phyloP scores from a whole-genome alignment of 1,140 invertebrate genomes.

The Copidosoma floridanum region DNA sequence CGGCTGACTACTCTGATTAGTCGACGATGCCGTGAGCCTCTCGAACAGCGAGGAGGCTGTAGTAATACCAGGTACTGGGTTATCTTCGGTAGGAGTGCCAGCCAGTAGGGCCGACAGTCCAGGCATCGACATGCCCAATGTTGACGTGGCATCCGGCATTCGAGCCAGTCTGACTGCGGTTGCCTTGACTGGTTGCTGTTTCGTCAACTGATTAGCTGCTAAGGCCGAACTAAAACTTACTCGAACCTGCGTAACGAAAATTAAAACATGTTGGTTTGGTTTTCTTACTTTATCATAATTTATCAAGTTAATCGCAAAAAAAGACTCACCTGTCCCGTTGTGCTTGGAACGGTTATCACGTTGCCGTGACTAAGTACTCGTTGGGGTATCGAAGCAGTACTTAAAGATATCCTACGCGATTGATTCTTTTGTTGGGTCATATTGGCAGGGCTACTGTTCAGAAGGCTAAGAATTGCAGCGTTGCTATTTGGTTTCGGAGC shows the following conservation, averaged over 20 bases:
- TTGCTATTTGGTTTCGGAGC: slow-evolving; percentile 56
- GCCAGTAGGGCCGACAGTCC: slow-evolving; percentile 57
- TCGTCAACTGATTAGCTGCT: slow-evolving; percentile 46
- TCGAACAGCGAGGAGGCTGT: slow-evolving; percentile 59
- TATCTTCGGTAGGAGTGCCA: slow-evolving; percentile 62
- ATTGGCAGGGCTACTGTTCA: slow-evolving; percentile 71
- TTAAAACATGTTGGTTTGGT: background rate
- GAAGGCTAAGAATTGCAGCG: slow-evolving; percentile 69
- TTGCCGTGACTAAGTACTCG: slow-evolving; percentile 53
- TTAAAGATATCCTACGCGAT: slow-evolving; percentile 49
- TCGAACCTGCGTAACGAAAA: slow-evolving; percentile 43
- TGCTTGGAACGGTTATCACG: slow-evolving; percentile 52
- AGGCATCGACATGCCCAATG: slow-evolving; percentile 57
- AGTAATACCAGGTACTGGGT: slow-evolving; percentile 60
- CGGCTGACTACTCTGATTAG: slow-evolving; percentile 46
- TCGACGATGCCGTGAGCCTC: slow-evolving; percentile 58
- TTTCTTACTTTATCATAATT: background rate
- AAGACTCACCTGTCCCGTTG: slow-evolving; percentile 49
- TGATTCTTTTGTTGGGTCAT: slow-evolving; percentile 48
- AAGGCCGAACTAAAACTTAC: slow-evolving; percentile 51
- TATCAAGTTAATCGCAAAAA: background rate
- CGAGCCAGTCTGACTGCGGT: slow-evolving; percentile 51
- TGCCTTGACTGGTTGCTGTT: slow-evolving; percentile 52
- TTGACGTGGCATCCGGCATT: slow-evolving; percentile 51
- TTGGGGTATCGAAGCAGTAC: slow-evolving; percentile 48